phyloP scores from a whole-genome alignment of 37 sponge, comb jelly and placozoan genomes.

The Chondrilla cf. caribensis region DNA sequence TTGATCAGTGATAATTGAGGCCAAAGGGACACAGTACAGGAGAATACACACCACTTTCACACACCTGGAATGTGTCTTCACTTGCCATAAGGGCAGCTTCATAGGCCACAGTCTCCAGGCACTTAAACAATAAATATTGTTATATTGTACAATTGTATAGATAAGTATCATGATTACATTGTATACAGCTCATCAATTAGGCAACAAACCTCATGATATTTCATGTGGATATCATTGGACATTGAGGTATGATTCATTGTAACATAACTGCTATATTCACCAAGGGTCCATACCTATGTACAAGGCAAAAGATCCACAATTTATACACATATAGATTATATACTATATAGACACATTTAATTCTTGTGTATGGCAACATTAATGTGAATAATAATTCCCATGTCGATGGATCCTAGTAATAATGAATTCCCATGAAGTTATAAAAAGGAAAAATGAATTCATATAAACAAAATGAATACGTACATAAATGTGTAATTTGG shows the following conservation, averaged over 20 bases:
- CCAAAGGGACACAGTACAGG: too few species aligned
- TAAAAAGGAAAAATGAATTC: too few species aligned
- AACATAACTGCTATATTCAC: neutral
- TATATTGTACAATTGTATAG: neutral
- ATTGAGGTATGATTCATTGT: neutral
- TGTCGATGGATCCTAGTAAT: too few species aligned
- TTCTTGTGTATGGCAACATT: too few species aligned
- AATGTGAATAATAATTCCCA: too few species aligned
- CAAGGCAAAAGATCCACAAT: neutral
- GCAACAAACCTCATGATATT: constrained; percentile 13
- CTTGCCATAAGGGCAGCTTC: constrained; percentile 52
- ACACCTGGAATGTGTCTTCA: neutral
- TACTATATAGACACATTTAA: neutral
- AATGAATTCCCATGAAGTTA: too few species aligned
- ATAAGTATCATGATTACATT: neutral
- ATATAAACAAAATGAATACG: neutral
- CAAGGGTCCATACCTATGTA: constrained; percentile 1
- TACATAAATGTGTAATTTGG: too few species aligned
- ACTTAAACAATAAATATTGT: constrained; percentile 37
- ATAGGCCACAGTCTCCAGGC: constrained; percentile 69
- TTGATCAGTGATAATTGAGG: too few species aligned
- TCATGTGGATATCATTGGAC: neutral
- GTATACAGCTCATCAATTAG: neutral
- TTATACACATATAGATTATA: neutral
- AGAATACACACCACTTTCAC: neutral